These are phyloP conservation scores for Chlorospingus flavigularis DNA, from an alignment of 2,797 vertebrate genomes.

Conservation along the genomic window DNA sequence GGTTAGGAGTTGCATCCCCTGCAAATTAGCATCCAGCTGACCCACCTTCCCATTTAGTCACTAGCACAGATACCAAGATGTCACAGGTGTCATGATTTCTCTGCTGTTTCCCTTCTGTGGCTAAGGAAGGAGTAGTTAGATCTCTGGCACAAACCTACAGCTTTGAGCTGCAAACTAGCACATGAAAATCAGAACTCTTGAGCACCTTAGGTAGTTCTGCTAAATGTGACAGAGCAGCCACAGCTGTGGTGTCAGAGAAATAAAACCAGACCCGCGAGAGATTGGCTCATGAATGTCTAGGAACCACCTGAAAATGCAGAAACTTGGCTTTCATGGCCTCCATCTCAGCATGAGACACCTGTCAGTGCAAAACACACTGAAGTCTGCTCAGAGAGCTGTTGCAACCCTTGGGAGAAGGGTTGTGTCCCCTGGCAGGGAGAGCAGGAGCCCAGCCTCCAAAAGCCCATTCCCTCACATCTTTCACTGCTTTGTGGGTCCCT, in stretches of 20 bases:
- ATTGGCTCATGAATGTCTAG: not conserved
- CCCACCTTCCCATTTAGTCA: not conserved
- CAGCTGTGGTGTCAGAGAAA: not conserved
- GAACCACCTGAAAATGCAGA: not conserved
- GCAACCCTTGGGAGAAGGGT: not conserved
- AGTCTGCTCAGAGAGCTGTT: not conserved
- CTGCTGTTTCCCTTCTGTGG: not conserved
- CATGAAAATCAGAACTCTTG: not conserved
- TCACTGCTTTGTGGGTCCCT: not conserved
- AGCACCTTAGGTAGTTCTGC: not conserved
- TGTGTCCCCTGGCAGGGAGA: not conserved
- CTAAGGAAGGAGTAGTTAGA: not conserved
- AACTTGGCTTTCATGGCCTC: not conserved
- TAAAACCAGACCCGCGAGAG: not conserved
- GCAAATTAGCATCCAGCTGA: not conserved
- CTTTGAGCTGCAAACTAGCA: not conserved
- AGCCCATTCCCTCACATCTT: rapidly evolving
- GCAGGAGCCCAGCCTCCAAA: not conserved
- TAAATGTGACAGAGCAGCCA: not conserved
- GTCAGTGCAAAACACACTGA: not conserved
- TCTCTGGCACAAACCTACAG: not conserved
- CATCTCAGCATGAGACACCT: not conserved
- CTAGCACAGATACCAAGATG: not conserved
- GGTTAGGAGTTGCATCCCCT: not conserved
- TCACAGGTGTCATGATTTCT: not conserved